Evolutionary conservation across 2,888 invertebrate genomes (phyloP).

Genomic region (Tupiocoris notatus): DNA sequence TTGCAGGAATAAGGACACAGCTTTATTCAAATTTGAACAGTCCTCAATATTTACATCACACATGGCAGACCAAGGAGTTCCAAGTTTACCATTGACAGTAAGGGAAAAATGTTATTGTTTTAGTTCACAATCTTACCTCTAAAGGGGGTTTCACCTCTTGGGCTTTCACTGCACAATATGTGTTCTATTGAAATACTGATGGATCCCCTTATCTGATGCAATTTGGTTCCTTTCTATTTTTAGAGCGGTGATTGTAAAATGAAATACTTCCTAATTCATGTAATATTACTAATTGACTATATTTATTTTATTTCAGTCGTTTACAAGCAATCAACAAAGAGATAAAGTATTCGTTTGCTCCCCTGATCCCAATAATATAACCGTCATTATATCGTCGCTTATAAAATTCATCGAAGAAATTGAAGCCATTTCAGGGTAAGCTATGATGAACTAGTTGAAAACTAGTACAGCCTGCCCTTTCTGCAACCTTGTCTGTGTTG

Average conservation of each 20-base stretch:
- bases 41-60: slow-evolving; percentile 55
- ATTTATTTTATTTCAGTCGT: slow-evolving; percentile 19
- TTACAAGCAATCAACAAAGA: slow-evolving; percentile 45
- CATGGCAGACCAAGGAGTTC: slow-evolving; percentile 55
- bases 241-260: too few relatives aligned
- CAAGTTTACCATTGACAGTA: slow-evolving; percentile 25
- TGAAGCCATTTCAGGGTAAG: slow-evolving; percentile 58
- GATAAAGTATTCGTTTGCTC: slow-evolving; percentile 72
- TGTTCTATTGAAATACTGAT: neutral
- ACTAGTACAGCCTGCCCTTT: too few relatives aligned
- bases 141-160: neutral
- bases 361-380: slow-evolving; percentile 70
- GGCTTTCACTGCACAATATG: too few relatives aligned
- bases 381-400: slow-evolving; percentile 77
- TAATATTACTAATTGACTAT: too few relatives aligned
- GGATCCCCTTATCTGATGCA: neutral
- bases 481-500: too few relatives aligned
- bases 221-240: neutral
- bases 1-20: slow-evolving; percentile 58
- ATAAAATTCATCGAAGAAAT: slow-evolving; percentile 82
- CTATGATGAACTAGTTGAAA: too few relatives aligned
- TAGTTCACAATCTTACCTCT: neutral
- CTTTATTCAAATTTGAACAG: slow-evolving; percentile 71
- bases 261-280: too few relatives aligned
- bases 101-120: neutral